A percentile compares a stretch with the other conserved stretches of the same genome.
phyloP scores from a whole-genome alignment of 2,888 invertebrate species.

The Xylota sylvarum region DNA sequence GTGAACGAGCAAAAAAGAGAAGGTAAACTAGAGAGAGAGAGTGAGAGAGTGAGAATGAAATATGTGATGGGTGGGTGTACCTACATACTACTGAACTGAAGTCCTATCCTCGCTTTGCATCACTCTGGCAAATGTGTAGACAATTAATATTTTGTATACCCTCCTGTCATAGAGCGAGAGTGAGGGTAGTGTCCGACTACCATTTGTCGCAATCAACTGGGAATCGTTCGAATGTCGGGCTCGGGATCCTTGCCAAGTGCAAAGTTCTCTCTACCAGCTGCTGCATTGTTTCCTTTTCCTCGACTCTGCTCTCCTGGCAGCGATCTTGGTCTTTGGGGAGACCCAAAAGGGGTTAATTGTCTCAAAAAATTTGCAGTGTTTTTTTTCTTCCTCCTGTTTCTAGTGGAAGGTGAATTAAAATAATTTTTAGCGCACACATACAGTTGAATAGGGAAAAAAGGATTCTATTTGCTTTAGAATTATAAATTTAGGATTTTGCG shows the following conservation, averaged over 20 bases:
- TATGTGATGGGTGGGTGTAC: constrained; percentile 16
- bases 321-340: constrained; percentile 60
- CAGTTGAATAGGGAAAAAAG: constrained; percentile 51
- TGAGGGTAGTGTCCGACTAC: constrained; percentile 53
- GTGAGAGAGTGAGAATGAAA: background rate
- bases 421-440: constrained; percentile 51
- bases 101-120: constrained; percentile 13
- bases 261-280: constrained; percentile 32
- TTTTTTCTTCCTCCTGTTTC: constrained; percentile 21
- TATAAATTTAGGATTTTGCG: constrained; percentile 77
- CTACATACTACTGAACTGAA: background rate
- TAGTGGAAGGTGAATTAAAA: constrained; percentile 71
- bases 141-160: constrained; percentile 59
- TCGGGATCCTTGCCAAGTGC: constrained; percentile 40
- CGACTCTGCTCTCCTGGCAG: constrained; percentile 30
- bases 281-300: constrained; percentile 46
- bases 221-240: constrained; percentile 69
- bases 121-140: constrained; percentile 66
- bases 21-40: background rate
- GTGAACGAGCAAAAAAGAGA: background rate
- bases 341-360: constrained; percentile 75
- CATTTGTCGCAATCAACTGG: constrained; percentile 76
- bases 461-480: constrained; percentile 76
- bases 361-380: constrained; percentile 48
- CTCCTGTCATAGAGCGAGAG: constrained; percentile 1